Conservation (phyloP, 2,888 invertebrate species). For the Rhagonycha lutea region DNA sequence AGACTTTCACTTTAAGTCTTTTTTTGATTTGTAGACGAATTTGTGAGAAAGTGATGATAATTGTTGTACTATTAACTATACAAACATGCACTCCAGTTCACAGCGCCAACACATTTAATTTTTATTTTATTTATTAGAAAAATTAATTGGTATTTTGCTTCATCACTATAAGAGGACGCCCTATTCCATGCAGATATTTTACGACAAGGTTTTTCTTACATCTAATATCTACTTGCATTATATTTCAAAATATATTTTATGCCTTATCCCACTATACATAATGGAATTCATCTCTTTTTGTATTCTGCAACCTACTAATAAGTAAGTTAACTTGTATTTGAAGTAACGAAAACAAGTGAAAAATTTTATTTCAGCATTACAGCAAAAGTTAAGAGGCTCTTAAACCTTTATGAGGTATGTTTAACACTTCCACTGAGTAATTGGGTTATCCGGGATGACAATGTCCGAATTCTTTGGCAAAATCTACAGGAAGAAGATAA, state of each 20-base stretch:
- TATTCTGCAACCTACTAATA: slow-evolving; percentile 52
- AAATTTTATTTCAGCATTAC: slow-evolving; percentile 64
- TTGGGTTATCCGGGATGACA: slow-evolving; percentile 59
- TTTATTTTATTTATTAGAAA: too few species aligned
- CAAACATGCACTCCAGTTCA: too few species aligned
- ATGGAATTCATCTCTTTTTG: slow-evolving; percentile 60
- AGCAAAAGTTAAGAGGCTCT: slow-evolving; percentile 77
- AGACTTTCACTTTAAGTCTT: too few species aligned
- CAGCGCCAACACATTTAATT: too few species aligned
- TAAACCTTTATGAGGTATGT: slow-evolving; percentile 74
- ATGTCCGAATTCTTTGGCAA: slow-evolving; percentile 62
- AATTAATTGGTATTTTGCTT: too few species aligned
- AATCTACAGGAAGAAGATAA: slow-evolving; percentile 54
- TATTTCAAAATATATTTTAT: slow-evolving; percentile 60
- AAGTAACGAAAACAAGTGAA: not conserved
- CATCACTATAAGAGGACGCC: not conserved
- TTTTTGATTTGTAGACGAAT: too few species aligned
- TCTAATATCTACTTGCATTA: slow-evolving; percentile 46
- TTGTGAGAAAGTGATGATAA: too few species aligned
- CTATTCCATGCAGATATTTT: slow-evolving; percentile 45
- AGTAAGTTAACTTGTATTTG: slow-evolving; percentile 50
- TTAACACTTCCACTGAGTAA: slow-evolving; percentile 74
- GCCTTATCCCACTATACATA: slow-evolving; percentile 65
- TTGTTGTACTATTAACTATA: too few species aligned
- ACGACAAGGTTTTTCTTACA: slow-evolving; percentile 34